Conservation (phyloP, 2,888 invertebrate genomes). For the Timema podura region DNA sequence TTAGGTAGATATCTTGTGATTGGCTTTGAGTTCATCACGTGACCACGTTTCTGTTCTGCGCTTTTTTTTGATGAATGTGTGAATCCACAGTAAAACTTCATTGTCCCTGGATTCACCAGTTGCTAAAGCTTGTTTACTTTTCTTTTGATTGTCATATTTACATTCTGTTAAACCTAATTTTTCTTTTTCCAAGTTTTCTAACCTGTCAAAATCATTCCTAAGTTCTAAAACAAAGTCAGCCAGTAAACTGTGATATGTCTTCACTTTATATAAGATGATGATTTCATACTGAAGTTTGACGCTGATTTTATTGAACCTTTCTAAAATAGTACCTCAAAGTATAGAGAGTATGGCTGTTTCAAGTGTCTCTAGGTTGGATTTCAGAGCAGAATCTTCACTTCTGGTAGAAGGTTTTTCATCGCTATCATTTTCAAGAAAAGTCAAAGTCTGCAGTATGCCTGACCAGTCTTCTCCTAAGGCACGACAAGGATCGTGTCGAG, state of each 20-base stretch:
- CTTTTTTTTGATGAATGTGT: no score
- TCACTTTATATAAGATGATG: neutral
- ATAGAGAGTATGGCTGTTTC: no score
- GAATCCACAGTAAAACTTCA: neutral
- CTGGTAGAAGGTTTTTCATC: neutral
- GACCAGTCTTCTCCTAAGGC: neutral
- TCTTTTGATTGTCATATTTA: neutral
- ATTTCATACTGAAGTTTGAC: neutral
- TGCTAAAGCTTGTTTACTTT: neutral
- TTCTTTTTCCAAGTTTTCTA: neutral
- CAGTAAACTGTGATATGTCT: neutral
- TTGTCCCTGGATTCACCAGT: neutral
- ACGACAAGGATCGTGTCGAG: neutral
- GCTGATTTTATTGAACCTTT: neutral
- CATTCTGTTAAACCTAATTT: neutral
- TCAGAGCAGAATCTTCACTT: neutral
- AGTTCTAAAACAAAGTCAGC: neutral
- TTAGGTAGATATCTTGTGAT: no score
- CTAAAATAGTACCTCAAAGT: neutral
- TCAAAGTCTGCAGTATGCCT: neutral
- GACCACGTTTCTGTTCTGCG: no score
- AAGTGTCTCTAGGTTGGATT: neutral
- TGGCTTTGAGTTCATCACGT: no score
- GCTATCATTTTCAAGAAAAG: neutral
- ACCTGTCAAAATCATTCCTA: neutral